A percentile compares a stretch with the other conserved stretches of the same genome.
These are phyloP conservation scores for Metopia argyrocephala DNA, from an alignment of 2,888 invertebrate species.

Conservation along the genomic window DNA sequence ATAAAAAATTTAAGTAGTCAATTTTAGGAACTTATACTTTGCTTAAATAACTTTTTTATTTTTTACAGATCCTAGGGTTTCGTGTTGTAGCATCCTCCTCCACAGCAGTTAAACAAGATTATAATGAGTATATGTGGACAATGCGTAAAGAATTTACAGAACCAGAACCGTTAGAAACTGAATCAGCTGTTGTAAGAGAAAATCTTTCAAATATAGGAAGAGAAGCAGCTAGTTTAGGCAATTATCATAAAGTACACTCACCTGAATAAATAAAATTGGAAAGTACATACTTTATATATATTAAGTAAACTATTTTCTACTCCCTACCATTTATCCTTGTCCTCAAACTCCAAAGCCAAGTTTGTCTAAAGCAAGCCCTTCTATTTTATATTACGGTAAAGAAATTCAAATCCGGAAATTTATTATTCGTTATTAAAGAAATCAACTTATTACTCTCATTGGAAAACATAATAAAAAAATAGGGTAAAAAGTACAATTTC, in stretches of 20 bases:
- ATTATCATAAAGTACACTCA: constrained; percentile 78
- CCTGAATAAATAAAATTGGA: constrained; percentile 73
- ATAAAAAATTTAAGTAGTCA: no score
- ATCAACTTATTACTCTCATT: constrained; percentile 9
- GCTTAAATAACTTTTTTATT: not conserved
- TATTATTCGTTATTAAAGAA: constrained; percentile 22
- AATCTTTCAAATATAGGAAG: constrained; percentile 83
- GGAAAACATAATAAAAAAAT: not conserved
- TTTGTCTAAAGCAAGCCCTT: constrained; percentile 42
- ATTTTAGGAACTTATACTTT: no score
- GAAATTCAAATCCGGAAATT: not conserved
- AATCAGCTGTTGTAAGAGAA: constrained; percentile 82
- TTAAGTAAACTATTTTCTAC: constrained; percentile 26
- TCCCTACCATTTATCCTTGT: constrained; percentile 4
- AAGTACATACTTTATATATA: constrained; percentile 23
- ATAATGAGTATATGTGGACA: constrained; percentile 96
- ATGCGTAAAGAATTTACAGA: constrained; percentile 90
- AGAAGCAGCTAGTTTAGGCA: constrained; percentile 78
- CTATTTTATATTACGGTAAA: not conserved
- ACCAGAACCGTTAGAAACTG: constrained; percentile 83
- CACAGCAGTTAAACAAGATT: constrained; percentile 91
- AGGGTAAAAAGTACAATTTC: constrained; percentile 11
- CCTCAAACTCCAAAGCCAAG: constrained; percentile 59
- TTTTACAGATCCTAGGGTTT: constrained; percentile 86
- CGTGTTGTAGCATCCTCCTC: constrained; percentile 93